Conservation (phyloP, 2,888 invertebrate species). For the Ceriagrion tenellum region DNA sequence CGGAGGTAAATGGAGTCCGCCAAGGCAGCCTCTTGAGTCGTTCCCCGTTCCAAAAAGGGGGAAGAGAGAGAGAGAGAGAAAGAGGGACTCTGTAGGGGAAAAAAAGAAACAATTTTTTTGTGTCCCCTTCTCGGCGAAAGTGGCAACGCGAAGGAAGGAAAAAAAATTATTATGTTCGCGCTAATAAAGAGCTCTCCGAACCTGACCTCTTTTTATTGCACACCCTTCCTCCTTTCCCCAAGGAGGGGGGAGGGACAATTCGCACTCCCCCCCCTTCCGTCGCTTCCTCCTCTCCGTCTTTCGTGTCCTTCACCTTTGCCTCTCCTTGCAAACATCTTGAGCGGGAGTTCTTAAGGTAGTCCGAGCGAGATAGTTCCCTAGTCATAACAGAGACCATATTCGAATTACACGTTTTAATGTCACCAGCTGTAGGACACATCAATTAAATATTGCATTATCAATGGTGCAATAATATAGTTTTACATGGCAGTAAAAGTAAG, state of each 20-base stretch:
- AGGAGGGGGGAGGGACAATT: too few species aligned
- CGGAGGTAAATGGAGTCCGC: not conserved
- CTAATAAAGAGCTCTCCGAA: slow-evolving; percentile 13
- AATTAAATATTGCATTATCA: too few species aligned
- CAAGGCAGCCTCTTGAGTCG: not conserved
- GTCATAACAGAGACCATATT: too few species aligned
- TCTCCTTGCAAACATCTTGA: not conserved
- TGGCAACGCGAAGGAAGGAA: not conserved
- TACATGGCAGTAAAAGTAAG: too few species aligned
- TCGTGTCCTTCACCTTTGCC: not conserved
- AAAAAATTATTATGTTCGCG: not conserved
- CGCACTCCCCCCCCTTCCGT: too few species aligned
- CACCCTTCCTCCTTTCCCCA: not conserved
- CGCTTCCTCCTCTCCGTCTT: not conserved
- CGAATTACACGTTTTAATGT: too few species aligned
- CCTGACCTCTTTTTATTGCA: not conserved
- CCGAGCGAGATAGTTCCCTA: too few species aligned
- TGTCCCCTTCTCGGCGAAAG: not conserved
- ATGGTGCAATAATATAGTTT: too few species aligned
- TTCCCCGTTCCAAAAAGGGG: not conserved
- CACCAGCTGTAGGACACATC: too few species aligned
- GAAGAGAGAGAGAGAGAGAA: not conserved
- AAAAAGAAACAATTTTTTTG: not conserved
- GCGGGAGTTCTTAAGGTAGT: not conserved
- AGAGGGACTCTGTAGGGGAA: too few species aligned